Evolutionary conservation across 1,140 invertebrate genomes (phyloP).

Genomic region (Chelonus insularis): DNA sequence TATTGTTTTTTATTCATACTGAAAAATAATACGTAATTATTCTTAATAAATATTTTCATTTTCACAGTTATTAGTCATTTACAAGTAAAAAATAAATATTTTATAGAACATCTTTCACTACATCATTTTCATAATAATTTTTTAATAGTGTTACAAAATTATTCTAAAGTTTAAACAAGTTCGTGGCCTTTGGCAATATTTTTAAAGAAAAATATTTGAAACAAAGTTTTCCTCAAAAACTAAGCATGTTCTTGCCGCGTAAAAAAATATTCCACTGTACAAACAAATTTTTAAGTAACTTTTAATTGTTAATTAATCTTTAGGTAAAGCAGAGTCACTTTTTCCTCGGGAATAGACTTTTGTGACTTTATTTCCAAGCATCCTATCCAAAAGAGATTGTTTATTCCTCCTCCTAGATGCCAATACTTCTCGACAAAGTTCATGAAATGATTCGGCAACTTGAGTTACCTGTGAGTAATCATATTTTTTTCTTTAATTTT

Average conservation of each 20-base stretch:
- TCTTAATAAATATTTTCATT: too few relatives aligned
- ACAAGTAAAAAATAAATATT: constrained; percentile 13
- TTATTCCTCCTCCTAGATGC: constrained; percentile 78
- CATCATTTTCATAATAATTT: too few relatives aligned
- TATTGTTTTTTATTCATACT: too few relatives aligned
- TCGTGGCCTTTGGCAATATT: too few relatives aligned
- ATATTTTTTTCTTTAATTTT: too few relatives aligned
- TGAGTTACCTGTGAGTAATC: constrained; percentile 58
- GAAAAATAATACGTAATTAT: too few relatives aligned
- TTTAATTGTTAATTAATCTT: constrained; percentile 64
- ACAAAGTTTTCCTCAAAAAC: too few relatives aligned
- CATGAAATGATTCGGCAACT: constrained; percentile 82
- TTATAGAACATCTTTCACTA: too few relatives aligned
- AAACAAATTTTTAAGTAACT: background rate
- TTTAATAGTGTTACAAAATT: too few relatives aligned
- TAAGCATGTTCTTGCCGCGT: too few relatives aligned
- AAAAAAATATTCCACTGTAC: constrained; percentile 15
- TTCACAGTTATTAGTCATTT: constrained; percentile 1
- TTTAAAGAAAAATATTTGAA: too few relatives aligned
- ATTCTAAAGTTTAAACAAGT: constrained; percentile 14
- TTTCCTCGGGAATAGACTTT: constrained; percentile 79
- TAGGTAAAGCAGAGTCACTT: constrained; percentile 81
- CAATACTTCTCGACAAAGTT: constrained; percentile 80
- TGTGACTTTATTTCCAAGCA: constrained; percentile 72
- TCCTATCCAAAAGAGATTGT: constrained; percentile 77